These are phyloP conservation scores for Todus mexicanus DNA, from an alignment of 2,797 vertebrate species.

Conservation along the genomic window DNA sequence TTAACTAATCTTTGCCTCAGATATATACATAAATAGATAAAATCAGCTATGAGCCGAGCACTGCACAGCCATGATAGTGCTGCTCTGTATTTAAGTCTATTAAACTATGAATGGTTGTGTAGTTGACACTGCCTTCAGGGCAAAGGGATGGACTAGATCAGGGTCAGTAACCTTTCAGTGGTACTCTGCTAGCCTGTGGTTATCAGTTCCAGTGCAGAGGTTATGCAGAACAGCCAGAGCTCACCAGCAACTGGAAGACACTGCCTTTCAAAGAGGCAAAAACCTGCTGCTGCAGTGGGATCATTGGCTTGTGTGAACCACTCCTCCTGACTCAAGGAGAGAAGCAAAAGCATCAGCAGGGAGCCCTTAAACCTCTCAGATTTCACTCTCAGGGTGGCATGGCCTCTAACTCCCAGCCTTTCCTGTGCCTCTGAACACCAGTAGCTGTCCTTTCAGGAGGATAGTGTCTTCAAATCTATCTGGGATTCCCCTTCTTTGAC, in stretches of 20 bases:
- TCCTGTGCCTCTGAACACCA: neutral
- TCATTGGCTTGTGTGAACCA: neutral
- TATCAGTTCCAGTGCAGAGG: neutral
- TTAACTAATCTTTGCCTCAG: neutral
- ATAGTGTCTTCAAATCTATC: neutral
- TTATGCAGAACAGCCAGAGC: neutral
- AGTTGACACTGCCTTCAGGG: slow-evolving; percentile 13
- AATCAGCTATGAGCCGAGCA: neutral
- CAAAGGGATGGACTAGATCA: neutral
- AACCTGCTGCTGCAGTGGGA: neutral
- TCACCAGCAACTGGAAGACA: neutral
- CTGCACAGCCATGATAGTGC: neutral
- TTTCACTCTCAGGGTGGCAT: neutral
- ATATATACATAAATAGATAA: neutral
- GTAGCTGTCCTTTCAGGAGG: neutral
- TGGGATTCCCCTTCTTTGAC: neutral
- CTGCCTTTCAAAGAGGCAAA: neutral
- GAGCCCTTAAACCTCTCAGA: neutral
- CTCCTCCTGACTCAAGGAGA: neutral
- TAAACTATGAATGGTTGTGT: neutral
- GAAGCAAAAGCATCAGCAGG: neutral
- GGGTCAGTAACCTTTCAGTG: neutral
- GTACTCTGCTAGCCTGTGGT: neutral
- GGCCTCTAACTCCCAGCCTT: neutral
- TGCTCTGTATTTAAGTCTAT: neutral